Conservation (phyloP, 2,888 invertebrate species). For the Rotaria sp. region DNA sequence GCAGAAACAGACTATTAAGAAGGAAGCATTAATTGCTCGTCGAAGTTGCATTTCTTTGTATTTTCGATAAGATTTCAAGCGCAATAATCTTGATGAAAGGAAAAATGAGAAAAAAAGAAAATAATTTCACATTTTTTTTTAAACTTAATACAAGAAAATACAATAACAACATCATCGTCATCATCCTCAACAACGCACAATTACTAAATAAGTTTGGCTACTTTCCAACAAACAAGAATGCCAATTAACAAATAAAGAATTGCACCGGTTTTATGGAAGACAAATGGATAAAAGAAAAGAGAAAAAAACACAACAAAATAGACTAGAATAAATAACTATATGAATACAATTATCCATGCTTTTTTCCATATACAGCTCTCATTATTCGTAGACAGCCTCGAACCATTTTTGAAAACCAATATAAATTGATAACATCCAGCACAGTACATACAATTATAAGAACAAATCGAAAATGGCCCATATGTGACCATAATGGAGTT, state of each 20-base stretch:
- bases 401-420: conserved; percentile 47
- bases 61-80: no score
- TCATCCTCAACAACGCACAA: background rate
- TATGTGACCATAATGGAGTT: conserved; percentile 45
- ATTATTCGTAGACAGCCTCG: conserved; percentile 26
- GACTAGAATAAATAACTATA: background rate
- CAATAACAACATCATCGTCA: background rate
- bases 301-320: background rate
- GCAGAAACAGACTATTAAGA: no score
- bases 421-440: conserved; percentile 50
- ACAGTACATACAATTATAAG: conserved; percentile 49
- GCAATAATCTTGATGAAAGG: background rate
- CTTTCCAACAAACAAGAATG: background rate
- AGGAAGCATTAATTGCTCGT: no score
- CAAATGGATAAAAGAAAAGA: background rate
- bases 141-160: background rate
- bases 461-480: conserved; percentile 51
- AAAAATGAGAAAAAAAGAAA: background rate
- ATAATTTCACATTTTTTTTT: background rate
- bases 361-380: background rate
- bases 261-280: background rate
- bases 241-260: background rate
- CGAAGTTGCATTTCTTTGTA: no score
- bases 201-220: background rate
- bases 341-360: background rate